phyloP scores from a whole-genome alignment of 1,140 invertebrate species.

The Drosophila melanica region DNA sequence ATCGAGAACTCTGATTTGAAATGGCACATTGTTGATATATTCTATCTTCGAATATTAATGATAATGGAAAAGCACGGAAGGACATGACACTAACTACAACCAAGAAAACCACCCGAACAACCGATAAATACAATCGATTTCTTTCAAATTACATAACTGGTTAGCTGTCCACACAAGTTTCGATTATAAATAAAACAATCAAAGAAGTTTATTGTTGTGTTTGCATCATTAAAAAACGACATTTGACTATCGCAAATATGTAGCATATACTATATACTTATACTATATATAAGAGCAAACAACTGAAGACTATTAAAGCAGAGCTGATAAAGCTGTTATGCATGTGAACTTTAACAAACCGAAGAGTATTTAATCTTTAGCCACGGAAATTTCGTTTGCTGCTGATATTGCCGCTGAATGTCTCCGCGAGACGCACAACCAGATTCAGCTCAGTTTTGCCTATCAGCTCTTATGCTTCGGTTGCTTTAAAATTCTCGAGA shows the following conservation, averaged over 20 bases:
- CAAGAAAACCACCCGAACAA: not conserved
- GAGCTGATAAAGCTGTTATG: not conserved
- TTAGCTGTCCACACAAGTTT: constrained; percentile 9
- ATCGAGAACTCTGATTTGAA: constrained; percentile 47
- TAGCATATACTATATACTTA: too few relatives aligned
- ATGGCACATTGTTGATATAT: constrained; percentile 34
- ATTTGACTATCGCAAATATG: too few relatives aligned
- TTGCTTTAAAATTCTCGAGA: too few relatives aligned
- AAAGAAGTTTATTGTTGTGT: not conserved
- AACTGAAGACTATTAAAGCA: not conserved
- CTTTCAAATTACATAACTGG: constrained; percentile 2
- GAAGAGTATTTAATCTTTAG: not conserved
- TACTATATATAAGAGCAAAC: not conserved
- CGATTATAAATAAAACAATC: constrained; percentile 23
- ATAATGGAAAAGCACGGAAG: not conserved
- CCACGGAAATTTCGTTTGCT: not conserved
- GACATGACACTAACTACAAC: not conserved
- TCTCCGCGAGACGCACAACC: not conserved
- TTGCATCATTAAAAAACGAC: too few relatives aligned
- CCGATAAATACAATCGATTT: not conserved
- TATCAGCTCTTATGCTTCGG: not conserved
- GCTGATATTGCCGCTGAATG: not conserved
- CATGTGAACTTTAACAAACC: too few relatives aligned
- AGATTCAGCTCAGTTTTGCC: not conserved
- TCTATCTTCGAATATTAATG: not conserved